Base-by-base conservation (phyloP, 1,140 invertebrate genomes). In the Ceratitis capitata region DNA sequence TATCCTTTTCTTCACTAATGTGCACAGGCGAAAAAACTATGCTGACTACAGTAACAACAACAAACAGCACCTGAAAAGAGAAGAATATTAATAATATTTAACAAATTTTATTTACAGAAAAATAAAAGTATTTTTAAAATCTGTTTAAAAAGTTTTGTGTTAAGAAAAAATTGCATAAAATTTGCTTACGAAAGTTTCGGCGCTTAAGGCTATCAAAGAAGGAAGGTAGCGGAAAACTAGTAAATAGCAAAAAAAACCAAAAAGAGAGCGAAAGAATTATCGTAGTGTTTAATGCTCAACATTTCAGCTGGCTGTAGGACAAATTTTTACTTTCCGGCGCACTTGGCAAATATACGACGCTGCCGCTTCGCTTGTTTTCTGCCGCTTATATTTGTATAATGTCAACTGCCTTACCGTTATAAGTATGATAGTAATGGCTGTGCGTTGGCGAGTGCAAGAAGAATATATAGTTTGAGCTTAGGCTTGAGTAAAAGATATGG, bases 151-250 rank as follows among this genome's bases (percentile, higher is more conserved):
- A 64, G 19, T 23, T 69, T 69, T 35, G 61, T 16, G 32, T 10
- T 45, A 23, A 45, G 69, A 78, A 78, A 78, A 78, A 78, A 26
- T 74, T 78, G 69, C n/a, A 47, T 78, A 78, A 78, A 78, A 78
- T 78, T 78, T 78, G 39, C 69, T 78, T 78, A 78, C 39, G 39
- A 78, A 78, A 78, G 69, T 78, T 78, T 78, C 2, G n/a, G 2
- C 69, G 69, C 69, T 78, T 78, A n/a, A 26, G 69, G 69, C 39
- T 39, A 78, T 32, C 42, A 23, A 14, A 45, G 26, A 6, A 19
- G 6, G 45, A 42, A 45, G 19, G n/a, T n/a, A 10, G 56, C 19
- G 12, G 26, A 10, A 61, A 1, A 56, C 51, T n/a, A n/a, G n/a
- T n/a, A 32, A 61, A 61, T 23, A 32, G 29, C 58, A 61, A 61